Evolutionary conservation across 1,140 invertebrate species (phyloP).

Genomic region (Nylanderia fulva): DNA sequence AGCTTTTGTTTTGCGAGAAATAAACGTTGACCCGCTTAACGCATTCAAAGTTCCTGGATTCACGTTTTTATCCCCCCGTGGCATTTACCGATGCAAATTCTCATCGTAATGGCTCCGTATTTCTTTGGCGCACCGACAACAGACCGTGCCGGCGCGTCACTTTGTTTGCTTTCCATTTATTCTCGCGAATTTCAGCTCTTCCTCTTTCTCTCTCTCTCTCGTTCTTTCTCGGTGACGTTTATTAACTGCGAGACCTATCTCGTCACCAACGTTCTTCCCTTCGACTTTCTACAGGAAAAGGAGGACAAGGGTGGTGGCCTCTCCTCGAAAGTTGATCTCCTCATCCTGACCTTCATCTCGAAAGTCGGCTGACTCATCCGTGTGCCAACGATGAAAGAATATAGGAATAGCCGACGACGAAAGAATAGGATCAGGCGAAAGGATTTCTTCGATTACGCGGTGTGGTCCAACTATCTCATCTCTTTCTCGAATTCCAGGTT

Average conservation of each 20-base stretch:
- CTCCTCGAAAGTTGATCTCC: too few species aligned
- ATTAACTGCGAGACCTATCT: conserved; percentile 46
- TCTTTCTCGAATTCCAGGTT: conserved; percentile 10
- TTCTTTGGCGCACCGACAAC: conserved; percentile 36
- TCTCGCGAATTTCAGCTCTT: conserved; percentile 44
- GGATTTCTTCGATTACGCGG: conserved; percentile 27
- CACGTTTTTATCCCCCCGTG: not conserved
- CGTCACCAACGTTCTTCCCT: not conserved
- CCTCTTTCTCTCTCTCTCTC: too few species aligned
- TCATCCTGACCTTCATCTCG: not conserved
- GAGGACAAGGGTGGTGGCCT: not conserved
- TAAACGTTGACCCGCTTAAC: not conserved
- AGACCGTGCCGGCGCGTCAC: conserved; percentile 47
- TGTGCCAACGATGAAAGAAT: not conserved
- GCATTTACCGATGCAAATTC: conserved; percentile 51
- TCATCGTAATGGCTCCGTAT: conserved; percentile 32
- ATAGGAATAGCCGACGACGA: not conserved
- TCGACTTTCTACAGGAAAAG: conserved; percentile 5
- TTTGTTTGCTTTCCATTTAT: conserved; percentile 60
- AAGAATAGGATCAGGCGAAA: not conserved
- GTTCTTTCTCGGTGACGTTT: conserved; percentile 41
- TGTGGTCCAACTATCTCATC: not conserved
- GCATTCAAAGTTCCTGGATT: not conserved
- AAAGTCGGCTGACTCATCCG: not conserved
- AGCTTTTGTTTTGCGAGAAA: not conserved